Evolutionary conservation across 2,113 vertebrate species (phyloP).

Genomic region (human (Homo sapiens)): DNA sequence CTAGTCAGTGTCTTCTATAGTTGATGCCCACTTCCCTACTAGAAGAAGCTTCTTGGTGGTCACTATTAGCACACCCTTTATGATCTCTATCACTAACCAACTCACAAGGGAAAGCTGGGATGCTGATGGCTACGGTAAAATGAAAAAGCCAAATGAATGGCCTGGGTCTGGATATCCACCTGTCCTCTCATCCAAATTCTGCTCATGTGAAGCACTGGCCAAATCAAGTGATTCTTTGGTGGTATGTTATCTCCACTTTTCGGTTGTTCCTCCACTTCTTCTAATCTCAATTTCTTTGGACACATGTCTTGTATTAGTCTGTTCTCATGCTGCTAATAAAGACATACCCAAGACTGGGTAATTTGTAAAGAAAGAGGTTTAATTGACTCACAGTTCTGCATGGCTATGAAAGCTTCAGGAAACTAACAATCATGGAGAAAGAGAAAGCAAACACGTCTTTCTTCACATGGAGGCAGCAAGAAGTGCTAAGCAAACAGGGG

Average conservation of each 20-base stretch:
- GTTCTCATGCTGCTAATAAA: too few relatives aligned
- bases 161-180: neutral
- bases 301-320: conserved; percentile 34
- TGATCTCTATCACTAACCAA: neutral
- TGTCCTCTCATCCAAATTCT: neutral
- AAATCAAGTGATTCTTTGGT: neutral
- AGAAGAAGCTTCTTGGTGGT: neutral
- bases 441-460: too few relatives aligned
- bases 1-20: neutral
- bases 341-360: too few relatives aligned
- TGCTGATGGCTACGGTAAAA: neutral
- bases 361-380: too few relatives aligned
- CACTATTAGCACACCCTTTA: neutral
- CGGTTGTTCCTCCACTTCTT: conserved; percentile 61
- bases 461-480: too few relatives aligned
- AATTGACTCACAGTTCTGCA: too few relatives aligned
- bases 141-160: conserved; percentile 19
- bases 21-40: neutral
- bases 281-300: conserved; percentile 53
- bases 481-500: too few relatives aligned
- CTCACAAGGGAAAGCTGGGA: neutral
- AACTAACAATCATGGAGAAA: too few relatives aligned
- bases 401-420: too few relatives aligned
- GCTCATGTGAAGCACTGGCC: neutral
- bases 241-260: conserved; percentile 27